Base-by-base conservation (phyloP, 1,140 invertebrate species). In the Cydia fagiglandana region DNA sequence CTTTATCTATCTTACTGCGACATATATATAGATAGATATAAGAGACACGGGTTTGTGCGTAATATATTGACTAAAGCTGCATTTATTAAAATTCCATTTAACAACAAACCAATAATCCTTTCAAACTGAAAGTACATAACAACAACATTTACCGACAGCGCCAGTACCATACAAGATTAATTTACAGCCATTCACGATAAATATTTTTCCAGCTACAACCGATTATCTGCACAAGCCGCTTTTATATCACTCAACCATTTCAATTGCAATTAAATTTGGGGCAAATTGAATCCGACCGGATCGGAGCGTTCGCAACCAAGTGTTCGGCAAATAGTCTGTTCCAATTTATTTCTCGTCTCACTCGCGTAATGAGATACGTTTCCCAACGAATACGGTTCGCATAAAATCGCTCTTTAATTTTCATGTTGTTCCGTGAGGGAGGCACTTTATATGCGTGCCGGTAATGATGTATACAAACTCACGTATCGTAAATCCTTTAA, bases 241-340 rank as follows among this genome's bases (percentile, higher is more conserved):
- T 89, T 86, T 85, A 83, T 86, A 85, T 85, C 80, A 81, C 75
- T 81, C 82, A 79, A 81, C 79, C 84, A 84, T 87, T 88, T 86
- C 87, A 81, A 88, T 89, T 89, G 88, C 88, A 90, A 90, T 91
- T 90, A 90, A 91, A 91, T 90, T 90, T 89, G 82, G 86, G 78
- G 80, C 81, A 86, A 90, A 91, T 91, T 88, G 88, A 90, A 89
- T 90, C 83, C 84, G 83, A 83, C 76, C 83, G 83, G 84, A 86
- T 88, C 83, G 83, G 80, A 82, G 75, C 86, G 84, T 74, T 83
- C 82, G 77, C 84, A 82, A 82, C 83, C 81, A 85, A 91, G 90
- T 91, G 88, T 88, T 91, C 88, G 85, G 86, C 90, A 91, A 90
- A 91, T 88, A 91, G 86, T 88, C 84, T 80, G 84, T 80, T 86